A percentile compares a stretch with the other conserved stretches of the same genome.
Conservation (phyloP, 2,113 vertebrate genomes). For the Anarrhichthys ocellatus region DNA sequence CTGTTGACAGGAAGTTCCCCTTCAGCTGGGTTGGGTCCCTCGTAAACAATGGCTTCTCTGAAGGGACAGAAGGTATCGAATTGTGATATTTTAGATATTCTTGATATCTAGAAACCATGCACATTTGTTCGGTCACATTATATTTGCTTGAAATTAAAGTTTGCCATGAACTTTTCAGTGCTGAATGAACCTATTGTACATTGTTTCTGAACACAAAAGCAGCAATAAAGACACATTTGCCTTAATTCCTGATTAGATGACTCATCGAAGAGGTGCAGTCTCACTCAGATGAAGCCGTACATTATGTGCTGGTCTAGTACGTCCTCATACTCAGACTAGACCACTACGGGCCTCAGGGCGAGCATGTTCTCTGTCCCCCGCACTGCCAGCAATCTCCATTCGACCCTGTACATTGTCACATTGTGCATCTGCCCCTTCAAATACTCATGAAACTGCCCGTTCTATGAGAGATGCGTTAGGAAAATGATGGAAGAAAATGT, state of each 20-base stretch:
- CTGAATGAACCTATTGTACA: background rate
- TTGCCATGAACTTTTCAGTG: background rate
- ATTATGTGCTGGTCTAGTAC: slow-evolving; percentile 46
- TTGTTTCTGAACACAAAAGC: slow-evolving; percentile 9
- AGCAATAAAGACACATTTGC: background rate
- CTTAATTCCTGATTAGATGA: slow-evolving; percentile 19
- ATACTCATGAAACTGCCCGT: slow-evolving; percentile 26
- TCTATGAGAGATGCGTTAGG: background rate
- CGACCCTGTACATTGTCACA: slow-evolving; percentile 45
- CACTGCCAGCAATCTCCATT: slow-evolving; percentile 45
- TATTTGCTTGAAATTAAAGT: background rate
- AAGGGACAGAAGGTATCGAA: slow-evolving; percentile 9
- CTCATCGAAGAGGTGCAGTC: slow-evolving; percentile 26
- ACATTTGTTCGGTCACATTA: background rate
- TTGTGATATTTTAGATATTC: background rate
- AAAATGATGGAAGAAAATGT: slow-evolving; percentile 2
- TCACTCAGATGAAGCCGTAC: slow-evolving; percentile 43
- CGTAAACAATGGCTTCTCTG: slow-evolving; percentile 98
- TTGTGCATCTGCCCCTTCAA: slow-evolving; percentile 48
- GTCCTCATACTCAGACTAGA: slow-evolving; percentile 32
- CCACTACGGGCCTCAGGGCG: slow-evolving; percentile 45
- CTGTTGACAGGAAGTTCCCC: slow-evolving; percentile 96
- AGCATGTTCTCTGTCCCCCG: slow-evolving; percentile 57
- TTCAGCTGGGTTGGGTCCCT: slow-evolving; percentile 98
- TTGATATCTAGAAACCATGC: background rate